phyloP scores from a whole-genome alignment of 2,888 invertebrate species.

The Cephus pulcher region DNA sequence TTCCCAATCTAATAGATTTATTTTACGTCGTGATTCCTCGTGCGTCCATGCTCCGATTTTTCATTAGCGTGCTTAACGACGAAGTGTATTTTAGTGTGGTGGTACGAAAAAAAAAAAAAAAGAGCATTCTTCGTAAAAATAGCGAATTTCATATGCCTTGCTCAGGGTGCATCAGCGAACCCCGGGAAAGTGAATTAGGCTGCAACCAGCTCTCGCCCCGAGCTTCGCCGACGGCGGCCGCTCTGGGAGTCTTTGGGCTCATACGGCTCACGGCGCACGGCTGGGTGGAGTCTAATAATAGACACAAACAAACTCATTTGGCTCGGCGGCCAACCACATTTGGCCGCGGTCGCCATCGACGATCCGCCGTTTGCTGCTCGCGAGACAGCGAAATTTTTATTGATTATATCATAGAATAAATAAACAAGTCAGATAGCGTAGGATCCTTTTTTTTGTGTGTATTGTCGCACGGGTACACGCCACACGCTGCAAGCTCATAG shows the following conservation, averaged over 20 bases:
- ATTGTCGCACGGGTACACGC: not conserved
- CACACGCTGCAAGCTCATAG: not conserved
- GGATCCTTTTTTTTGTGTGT: not conserved
- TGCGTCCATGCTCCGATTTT: not conserved
- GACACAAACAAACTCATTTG: constrained; percentile 62
- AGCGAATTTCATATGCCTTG: not conserved
- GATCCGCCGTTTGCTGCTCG: constrained; percentile 26
- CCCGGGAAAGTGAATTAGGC: not conserved
- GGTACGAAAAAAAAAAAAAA: too few relatives aligned
- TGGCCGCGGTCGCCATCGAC: constrained; percentile 53
- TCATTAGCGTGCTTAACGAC: not conserved
- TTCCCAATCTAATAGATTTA: not conserved
- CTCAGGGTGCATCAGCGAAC: not conserved
- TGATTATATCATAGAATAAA: constrained; percentile 38
- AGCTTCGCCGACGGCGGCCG: not conserved
- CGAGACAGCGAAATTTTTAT: constrained; percentile 40
- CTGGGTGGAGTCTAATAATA: constrained; percentile 61
- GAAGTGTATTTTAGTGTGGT: too few relatives aligned
- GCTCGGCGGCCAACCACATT: constrained; percentile 61
- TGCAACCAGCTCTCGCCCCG: not conserved
- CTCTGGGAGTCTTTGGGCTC: constrained; percentile 27
- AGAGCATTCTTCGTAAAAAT: not conserved
- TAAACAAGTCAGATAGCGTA: constrained; percentile 21
- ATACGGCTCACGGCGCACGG: constrained; percentile 48
- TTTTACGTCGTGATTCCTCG: too few relatives aligned